Conservation (phyloP, 2,797 vertebrate genomes). For the Sebastes nivosus region DNA sequence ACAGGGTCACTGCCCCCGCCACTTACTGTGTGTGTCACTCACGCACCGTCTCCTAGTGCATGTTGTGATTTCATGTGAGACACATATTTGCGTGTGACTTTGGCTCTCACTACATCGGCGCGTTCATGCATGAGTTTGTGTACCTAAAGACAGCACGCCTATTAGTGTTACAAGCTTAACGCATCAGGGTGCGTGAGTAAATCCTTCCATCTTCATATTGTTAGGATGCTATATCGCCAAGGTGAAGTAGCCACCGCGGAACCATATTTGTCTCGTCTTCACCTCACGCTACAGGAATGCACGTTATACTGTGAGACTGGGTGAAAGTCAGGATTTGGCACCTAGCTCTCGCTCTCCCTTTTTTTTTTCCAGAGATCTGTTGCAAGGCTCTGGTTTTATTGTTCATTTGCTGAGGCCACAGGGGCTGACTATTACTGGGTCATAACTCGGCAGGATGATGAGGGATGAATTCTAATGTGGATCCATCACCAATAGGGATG, state of each 20-base stretch:
- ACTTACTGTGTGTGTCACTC: constrained; percentile 31
- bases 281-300: constrained; percentile 37
- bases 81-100: constrained; percentile 24
- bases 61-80: constrained; percentile 28
- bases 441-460: constrained; percentile 79
- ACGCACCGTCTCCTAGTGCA: background rate
- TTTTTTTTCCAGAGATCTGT: constrained; percentile 65
- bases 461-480: constrained; percentile 81
- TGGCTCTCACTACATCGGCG: background rate
- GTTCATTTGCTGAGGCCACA: constrained; percentile 80
- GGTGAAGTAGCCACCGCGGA: constrained; percentile 59
- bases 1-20: constrained; percentile 49
- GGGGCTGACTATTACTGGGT: constrained; percentile 80
- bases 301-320: constrained; percentile 5
- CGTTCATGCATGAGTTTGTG: constrained; percentile 11
- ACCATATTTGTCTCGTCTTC: constrained; percentile 61
- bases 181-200: constrained; percentile 24
- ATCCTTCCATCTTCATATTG: constrained; percentile 48
- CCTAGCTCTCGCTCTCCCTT: constrained; percentile 50
- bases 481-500: constrained; percentile 62
- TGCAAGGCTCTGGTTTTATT: constrained; percentile 77
- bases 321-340: constrained; percentile 62
- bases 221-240: constrained; percentile 45
- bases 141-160: constrained; percentile 25
- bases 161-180: constrained; percentile 39